Evolutionary conservation across 2,113 vertebrate genomes (phyloP).

Genomic region (crab-eating macaque (Macaca fascicularis)): DNA sequence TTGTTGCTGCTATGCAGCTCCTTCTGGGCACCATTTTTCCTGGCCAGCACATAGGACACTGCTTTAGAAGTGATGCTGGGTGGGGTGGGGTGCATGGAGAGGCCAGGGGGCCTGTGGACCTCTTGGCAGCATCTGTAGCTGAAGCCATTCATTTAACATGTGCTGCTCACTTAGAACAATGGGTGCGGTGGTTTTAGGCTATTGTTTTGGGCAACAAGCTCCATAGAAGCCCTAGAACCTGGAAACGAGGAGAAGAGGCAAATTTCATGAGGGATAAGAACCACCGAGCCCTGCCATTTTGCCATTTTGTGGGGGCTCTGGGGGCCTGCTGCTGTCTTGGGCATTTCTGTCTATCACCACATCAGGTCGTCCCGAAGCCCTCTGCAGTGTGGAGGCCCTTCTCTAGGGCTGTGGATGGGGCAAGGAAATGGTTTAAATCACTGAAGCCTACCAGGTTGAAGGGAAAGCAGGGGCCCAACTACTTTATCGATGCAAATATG

Average conservation of each 20-base stretch:
- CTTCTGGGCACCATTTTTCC: neutral
- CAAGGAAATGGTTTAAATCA: neutral
- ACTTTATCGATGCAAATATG: neutral
- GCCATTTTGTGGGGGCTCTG: neutral
- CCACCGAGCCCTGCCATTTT: neutral
- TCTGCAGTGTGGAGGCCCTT: accelerated
- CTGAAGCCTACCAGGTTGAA: neutral
- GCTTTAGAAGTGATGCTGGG: neutral
- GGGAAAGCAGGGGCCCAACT: neutral
- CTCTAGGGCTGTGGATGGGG: neutral
- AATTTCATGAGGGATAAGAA: neutral
- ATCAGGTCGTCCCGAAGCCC: neutral
- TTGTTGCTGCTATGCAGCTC: neutral
- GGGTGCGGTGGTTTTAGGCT: neutral
- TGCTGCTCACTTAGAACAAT: neutral
- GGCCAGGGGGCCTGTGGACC: neutral
- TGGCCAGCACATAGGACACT: neutral
- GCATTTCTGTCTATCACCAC: neutral
- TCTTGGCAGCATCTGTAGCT: neutral
- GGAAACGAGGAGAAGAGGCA: neutral
- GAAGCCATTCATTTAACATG: neutral
- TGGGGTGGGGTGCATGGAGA: neutral
- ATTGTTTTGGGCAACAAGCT: neutral
- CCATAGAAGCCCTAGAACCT: neutral
- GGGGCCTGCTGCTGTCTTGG: neutral